Base-by-base conservation (phyloP, 2,797 vertebrate species). In the Falco peregrinus region DNA sequence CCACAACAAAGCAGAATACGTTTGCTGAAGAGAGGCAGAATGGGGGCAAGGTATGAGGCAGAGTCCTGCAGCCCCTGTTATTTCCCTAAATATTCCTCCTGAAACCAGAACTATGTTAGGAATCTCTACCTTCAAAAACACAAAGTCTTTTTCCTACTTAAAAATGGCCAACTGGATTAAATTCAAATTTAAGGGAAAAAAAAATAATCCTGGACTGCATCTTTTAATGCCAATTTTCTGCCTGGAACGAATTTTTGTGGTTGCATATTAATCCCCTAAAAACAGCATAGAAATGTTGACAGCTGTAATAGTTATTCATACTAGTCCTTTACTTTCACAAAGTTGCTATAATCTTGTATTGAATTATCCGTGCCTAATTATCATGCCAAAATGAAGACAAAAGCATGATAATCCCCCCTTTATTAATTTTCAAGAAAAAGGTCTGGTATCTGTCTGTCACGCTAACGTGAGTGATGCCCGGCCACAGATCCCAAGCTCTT, bases 251-350 rank as follows among this genome's bases (percentile, higher is more conserved):
- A 90, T 96, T 94, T 95, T 81, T 96, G 89, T 69, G 95, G 84
- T 88, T 95, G 76, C 85, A 68, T 84, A 94, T 93, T 94, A 97
- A 92, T 93, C 57, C 26, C 85, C 82, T 95, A 71, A 91, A 85
- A 93, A 50, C 47, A 91, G 91, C 93, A 83, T 8, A 97, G 92
- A 97, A 96, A 96, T 28, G 37, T 93, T 94, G 90, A 93, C 85
- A 97, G 85, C 76, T 96, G 47, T 53, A 93, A 73, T 22, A 75
- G 41, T 77, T 81, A 84, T 16, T 93, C 56, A 69, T 28, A 67
- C 33, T 8, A 20, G 48, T 37, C 37, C 48, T 84, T 92, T 56
- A 61, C 79, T 69, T 77, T 53, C 59, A 84, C 28, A 26, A 47
- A 94, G 86, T 69, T 95, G 77, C 70, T 91, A 89, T 51, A 96